These are phyloP conservation scores for Crepidodera aurea DNA, from an alignment of 2,888 invertebrate genomes.

Conservation along the genomic window DNA sequence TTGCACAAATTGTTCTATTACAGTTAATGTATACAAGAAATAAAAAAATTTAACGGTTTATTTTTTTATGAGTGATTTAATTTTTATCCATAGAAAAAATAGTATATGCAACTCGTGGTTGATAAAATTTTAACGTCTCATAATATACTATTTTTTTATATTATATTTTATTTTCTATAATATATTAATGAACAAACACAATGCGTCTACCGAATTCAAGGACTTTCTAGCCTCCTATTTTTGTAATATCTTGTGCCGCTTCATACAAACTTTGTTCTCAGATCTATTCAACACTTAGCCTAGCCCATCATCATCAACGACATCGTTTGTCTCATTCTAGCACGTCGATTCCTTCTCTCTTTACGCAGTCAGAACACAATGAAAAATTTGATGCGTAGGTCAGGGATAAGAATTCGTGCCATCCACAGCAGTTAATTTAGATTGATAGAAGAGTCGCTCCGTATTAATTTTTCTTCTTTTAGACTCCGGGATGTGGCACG, in stretches of 20 bases:
- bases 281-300: slow-evolving; percentile 47
- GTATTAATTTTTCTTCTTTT: slow-evolving; percentile 21
- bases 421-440: slow-evolving; percentile 38
- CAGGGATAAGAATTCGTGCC: slow-evolving; percentile 51
- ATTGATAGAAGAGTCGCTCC: slow-evolving; percentile 27
- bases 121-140: too few species aligned
- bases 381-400: slow-evolving; percentile 52
- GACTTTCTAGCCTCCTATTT: background rate
- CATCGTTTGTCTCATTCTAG: slow-evolving; percentile 51
- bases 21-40: too few species aligned
- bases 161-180: too few species aligned
- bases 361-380: slow-evolving; percentile 46
- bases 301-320: slow-evolving; percentile 50
- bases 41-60: too few species aligned
- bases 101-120: too few species aligned
- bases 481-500: background rate
- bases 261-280: slow-evolving; percentile 22
- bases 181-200: too few species aligned
- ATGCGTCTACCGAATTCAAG: too few species aligned
- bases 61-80: too few species aligned
- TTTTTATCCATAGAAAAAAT: too few species aligned
- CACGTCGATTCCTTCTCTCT: slow-evolving; percentile 48
- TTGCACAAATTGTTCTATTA: too few species aligned
- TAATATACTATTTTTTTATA: too few species aligned
- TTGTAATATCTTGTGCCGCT: slow-evolving; percentile 33